Evolutionary conservation across 2,797 vertebrate species (phyloP), one percentile per base, ranked within the genome.

Genomic region (Adrianichthys oophorus): DNA sequence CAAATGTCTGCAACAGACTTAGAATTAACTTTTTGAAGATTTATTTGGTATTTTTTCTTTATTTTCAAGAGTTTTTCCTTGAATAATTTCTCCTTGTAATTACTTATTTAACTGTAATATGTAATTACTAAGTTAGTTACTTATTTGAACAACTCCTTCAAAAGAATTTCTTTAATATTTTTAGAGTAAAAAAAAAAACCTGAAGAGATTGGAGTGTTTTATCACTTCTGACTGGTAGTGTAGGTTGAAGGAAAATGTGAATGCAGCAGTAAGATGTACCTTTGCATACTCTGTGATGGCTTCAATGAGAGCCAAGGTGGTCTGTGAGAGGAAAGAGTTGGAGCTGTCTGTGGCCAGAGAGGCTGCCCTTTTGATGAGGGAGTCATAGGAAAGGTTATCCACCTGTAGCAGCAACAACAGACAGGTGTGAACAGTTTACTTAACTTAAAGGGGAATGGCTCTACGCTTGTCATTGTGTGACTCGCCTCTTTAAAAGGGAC

Each of bases 301-400:
- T 67, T 98, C 94, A 53, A 96, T 92, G 49, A 98, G 57, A 0
- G 95, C 96, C 0, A 97, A 91, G 0, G 95, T 97, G 49, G 93
- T 93, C 80, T 98, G 97, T 24, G 95, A 98, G 63, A 99, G 94
- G 63, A 97, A 96, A 0, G 94, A 95, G 52, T 90, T 92, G 2
- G 95, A 95, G 37, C 96, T 96, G 73, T 98, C 95, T 3, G 96
- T 95, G 3, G 94, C 95, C 87, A 98, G 49, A 37, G 95, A 95
- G 21, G 95, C 94, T 0, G 97, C 95, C 66, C 95, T 91, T 56
- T 77, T 92, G 85, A 96, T 93, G 54, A 99, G 74, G 5, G 94
- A 92, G 4, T 98, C 97, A 0, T 95, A 95, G 43, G 95, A 94
- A 18, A 98, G 95, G 62, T 86, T 87, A 49, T 94, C 93, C 2